Evolutionary conservation across 2,113 vertebrate genomes (phyloP), one percentile per base, ranked within the genome.

Genomic region (Grammomys surdaster): DNA sequence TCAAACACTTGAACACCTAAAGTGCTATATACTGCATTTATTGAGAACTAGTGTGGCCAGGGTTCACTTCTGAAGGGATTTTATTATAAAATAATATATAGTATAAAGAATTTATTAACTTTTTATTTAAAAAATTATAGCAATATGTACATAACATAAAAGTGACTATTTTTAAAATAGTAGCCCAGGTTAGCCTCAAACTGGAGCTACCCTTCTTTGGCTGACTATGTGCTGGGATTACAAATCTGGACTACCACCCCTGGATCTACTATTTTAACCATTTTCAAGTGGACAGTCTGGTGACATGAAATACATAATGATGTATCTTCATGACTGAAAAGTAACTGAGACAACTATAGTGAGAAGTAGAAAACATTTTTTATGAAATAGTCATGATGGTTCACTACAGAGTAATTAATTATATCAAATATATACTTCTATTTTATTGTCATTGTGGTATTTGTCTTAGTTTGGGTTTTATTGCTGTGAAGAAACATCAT

Each of bases 141-240:
- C 73, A 94, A 92, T 28, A 94, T 77, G 70, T 40, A 89, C 16
- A 46, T 75, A 88, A 95, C 65, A 93, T 63, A 87, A 87, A 89
- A 63, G 65, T 86, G 85, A 70, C 36, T n/a, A 26, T 40, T 54
- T 70, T 56, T 17, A 54, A 51, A 20, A 4, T 58, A 40, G 48
- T 19, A 56, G 36, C 48, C 20, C 33, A 19, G 40, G 63, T 28
- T 87, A 26, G 33, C 46, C 28, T 70, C 46, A n/a, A 72, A 8
- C 12, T 72, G 16, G 33, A 72, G 22, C 36, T 16, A 12, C 46
- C 48, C 17, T 54, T 33, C 13, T 51, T 72, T 13, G 9, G 48
- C 13, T 31, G 19, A 40, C n/a, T 22, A 28, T 36, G 26, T 89
- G 17, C 72, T 89, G 17, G 51, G 36, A 43, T 60, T 75, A 75